Evolutionary conservation across 2,797 vertebrate genomes (phyloP), one percentile per base, ranked within the genome.

Genomic region (Anableps anableps): DNA sequence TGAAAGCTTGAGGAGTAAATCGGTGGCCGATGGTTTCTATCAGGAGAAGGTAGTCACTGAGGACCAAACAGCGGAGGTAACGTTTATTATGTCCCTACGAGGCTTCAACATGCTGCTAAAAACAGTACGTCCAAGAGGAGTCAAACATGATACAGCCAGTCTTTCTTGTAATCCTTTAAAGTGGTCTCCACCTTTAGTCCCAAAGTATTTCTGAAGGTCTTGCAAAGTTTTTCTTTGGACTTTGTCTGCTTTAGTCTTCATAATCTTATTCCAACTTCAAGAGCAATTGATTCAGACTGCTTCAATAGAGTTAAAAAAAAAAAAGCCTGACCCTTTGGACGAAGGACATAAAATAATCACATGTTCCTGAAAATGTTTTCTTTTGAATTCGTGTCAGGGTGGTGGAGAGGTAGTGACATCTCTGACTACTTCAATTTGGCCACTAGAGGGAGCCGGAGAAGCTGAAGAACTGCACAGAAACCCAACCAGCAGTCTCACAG

Each of bases 401-500:
- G 64, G 3, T 0, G 17, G 7, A 21, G 34, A 38, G 38, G 3
- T 26, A 11, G 1, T 23, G 2, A 26, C 2, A 70, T n/a, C 5
- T n/a, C 38, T 70, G 38, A 43, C 14, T 43, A 26, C 5, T 13
- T 21, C 23, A 0, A 1, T 47, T 75, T 3, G 4, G n/a, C 82
- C 82, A 68, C 62, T 43, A 47, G 82, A 68, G 21, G 53, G 79
- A 79, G 76, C 10, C 68, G 31, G 13, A 58, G 0, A 0, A 5
- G 17, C 47, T 0, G 1, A 9, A 68, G 34, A 68, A 21, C 48
- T 50, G 48, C 23, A 55, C 21, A 55, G 21, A 26, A 55, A 11
- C 17, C 0, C 47, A 1, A n/a, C 0, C 51, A 75, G 0, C 10
- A 47, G 4, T 11, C n/a, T 14, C 8, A 41, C 5, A 3, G 31